Evolutionary conservation across 2,797 vertebrate genomes (phyloP).

Genomic region (Monodelphis domestica): DNA sequence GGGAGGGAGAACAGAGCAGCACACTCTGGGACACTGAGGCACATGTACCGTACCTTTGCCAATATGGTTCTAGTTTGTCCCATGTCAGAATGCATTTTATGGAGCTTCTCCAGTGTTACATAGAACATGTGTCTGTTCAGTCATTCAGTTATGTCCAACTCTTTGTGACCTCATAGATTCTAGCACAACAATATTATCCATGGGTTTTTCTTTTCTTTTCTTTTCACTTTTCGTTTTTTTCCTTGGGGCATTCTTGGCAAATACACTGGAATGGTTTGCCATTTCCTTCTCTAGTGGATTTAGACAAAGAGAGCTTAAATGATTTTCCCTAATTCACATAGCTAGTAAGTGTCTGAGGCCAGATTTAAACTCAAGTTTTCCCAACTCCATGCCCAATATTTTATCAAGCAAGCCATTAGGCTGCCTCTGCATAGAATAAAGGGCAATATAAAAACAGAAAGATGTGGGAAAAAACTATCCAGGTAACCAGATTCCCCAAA

Average conservation of each 20-base stretch:
- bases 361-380: not conserved
- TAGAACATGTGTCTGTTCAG: not conserved
- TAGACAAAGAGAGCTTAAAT: not conserved
- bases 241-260: too few relatives aligned
- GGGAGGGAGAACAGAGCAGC: too few relatives aligned
- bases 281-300: not conserved
- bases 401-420: not conserved
- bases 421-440: not conserved
- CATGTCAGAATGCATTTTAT: not conserved
- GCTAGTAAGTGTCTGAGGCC: not conserved
- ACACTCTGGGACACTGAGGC: too few relatives aligned
- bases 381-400: not conserved
- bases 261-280: not conserved
- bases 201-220: too few relatives aligned
- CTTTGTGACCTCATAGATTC: not conserved
- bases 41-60: too few relatives aligned
- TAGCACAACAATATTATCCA: not conserved
- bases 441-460: not conserved
- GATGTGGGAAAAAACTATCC: not conserved
- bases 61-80: too few relatives aligned
- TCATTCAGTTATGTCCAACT: not conserved
- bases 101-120: not conserved
- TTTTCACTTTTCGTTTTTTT: too few relatives aligned
- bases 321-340: not conserved
- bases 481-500: not conserved